Evolutionary conservation across 2,113 vertebrate genomes (phyloP), one percentile per base, ranked within the genome.

Genomic region (Mystacornis crossleyi): DNA sequence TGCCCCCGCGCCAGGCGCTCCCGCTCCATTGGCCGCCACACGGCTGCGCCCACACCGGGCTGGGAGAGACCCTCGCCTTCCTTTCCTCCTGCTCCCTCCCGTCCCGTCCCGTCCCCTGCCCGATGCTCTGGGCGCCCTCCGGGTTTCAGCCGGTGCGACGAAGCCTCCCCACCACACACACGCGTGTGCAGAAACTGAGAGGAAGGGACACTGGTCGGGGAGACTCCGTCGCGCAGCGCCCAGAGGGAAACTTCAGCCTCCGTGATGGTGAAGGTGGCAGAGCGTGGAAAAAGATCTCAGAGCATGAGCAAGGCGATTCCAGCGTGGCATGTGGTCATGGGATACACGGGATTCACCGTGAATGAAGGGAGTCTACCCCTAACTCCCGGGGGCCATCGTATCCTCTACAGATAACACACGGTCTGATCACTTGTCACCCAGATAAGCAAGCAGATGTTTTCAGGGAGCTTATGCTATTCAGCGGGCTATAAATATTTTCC

Each of bases 291-390:
- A 42, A 34, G 13, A 5, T 55, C 11, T 64, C 31, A 1, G 17
- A 33, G 24, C 12, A 4, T 0, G 8, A 50, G n/a, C 1, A 13
- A 0, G 1, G 4, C 5, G 57, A 28, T 29, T 25, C 13, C 53
- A 8, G 40, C 1, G 3, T 8, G 53, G 4, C 9, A 6, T 8
- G 10, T 0, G 3, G 38, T 14, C 33, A 13, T 16, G 34, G 3
- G 31, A 4, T 3, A 10, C 6, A 1, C 2, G 9, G n/a, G 38
- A 8, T 13, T 51, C 36, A 23, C 36, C 1, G 2, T 1, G 2
- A 26, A 13, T 12, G 16, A 4, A 31, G 12, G n/a, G 4, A 18
- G 4, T 11, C 45, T 36, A 5, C 10, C 20, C 20, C 7, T 18
- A 17, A 8, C 15, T 17, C 24, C 9, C 17, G 9, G 40, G 18